Base-by-base conservation (phyloP, 2,797 vertebrate genomes). In the Coreius guichenoti region DNA sequence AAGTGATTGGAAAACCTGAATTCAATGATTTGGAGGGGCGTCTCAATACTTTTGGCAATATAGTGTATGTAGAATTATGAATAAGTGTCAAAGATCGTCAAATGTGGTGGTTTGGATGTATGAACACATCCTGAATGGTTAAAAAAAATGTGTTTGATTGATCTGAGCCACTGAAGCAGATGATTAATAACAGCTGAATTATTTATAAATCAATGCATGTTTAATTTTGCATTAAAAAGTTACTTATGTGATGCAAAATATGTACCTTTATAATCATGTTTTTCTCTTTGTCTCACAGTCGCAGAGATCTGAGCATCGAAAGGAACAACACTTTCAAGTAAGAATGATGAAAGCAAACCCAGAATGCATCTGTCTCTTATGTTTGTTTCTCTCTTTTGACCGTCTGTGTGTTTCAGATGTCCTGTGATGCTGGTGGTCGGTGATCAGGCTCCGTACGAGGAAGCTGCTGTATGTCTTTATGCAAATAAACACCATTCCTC, bases 371-470 rank as follows among this genome's bases (percentile, higher is more conserved):
- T 26, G 13, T 17, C 3, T 39, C 3, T 75, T n/a, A 1, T 1
- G 9, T 36, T 5, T 17, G 16, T 65, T n/a, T 14, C 39, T 45
- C 26, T 72, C 39, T 80, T 14, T 14, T n/a, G 5, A 3, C 7
- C 12, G 11, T 79, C 7, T 67, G 23, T 47, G 43, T 54, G 13
- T 74, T 58, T 76, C 91, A 98, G 97, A 91, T 98, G 97, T 91
- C 97, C 97, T 43, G 96, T 98, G 13, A 96, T 98, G 97, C 86
- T 98, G 90, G 97, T 98, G 91, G 97, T 98, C 16, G 97, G 97
- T 19, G 97, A 98, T 88, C 96, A 97, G 78, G 96, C 97, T 70
- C 97, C 97, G 0, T 95, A 97, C 9, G 97, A 98, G 91, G 97
- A 98, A 0, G 96, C 97, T 31, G 97, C 95, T 77, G 97, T 98